Evolutionary conservation across 2,888 invertebrate species (phyloP), one percentile per base, ranked within the genome.

Genomic region (Zelleria hepariella): DNA sequence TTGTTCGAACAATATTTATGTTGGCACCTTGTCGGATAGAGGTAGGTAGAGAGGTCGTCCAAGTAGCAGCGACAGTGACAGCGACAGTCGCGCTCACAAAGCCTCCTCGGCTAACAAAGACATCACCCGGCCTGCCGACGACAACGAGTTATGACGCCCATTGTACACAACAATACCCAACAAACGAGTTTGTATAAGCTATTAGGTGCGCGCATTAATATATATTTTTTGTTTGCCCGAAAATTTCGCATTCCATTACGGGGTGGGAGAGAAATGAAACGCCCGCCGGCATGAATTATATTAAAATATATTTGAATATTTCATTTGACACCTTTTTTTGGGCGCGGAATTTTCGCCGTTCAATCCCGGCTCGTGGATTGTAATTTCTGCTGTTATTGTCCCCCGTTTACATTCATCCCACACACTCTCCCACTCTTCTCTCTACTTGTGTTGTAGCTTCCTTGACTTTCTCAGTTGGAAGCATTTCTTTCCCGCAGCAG

Each of bases 251-350:
- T 88, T 88, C 88, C 88, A 87, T 88, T 88, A 88, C 86, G 82
- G 81, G 88, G 32, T 42, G 32, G 88, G 87, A 86, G 86, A 86
- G 88, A 87, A 87, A 88, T 88, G 87, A 86, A 88, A 88, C 86
- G 86, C 87, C 86, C 86, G 88, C 87, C n/a, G 84, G 87, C 86
- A 87, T 88, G 88, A 88, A 88, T 88, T 88, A 88, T 88, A 88
- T 88, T 88, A 88, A 87, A 88, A 88, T 88, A 88, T 87, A 88
- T 88, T 88, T 88, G 88, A 88, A 88, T 88, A 88, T 88, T 88
- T 88, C 88, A 88, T 88, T 88, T 88, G 88, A 88, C 88, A 88
- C 88, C 88, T 87, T 87, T 87, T 32, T 86, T 87, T 83, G 82
- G 82, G 79, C 76, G 80, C 71, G 85, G 83, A 82, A 85, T 86